These are phyloP conservation scores for Syngnathus scovelli DNA, from an alignment of 2,113 vertebrate genomes.

Conservation along the genomic window DNA sequence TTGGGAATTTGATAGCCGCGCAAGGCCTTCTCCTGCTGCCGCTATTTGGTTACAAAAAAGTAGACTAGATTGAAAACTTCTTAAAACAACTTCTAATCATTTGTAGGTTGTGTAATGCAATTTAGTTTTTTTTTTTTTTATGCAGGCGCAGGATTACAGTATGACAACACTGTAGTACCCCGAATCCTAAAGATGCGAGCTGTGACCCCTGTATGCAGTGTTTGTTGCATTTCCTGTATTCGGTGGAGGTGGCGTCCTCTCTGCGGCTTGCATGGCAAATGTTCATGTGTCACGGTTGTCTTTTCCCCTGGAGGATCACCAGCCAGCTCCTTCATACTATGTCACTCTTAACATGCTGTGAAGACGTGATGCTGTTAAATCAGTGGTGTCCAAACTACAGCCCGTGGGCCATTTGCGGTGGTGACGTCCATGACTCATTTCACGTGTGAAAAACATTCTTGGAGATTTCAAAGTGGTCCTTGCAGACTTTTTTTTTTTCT, in stretches of 20 bases:
- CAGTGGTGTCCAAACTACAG: slow-evolving; percentile 18
- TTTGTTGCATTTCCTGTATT: slow-evolving; percentile 43
- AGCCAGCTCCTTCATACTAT: slow-evolving; percentile 45
- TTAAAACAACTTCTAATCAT: no score
- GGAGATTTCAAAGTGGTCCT: not conserved
- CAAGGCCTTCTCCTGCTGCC: no score
- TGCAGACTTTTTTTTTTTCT: slow-evolving; percentile 21
- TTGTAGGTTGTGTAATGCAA: no score
- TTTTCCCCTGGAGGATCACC: slow-evolving; percentile 49
- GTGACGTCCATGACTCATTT: no score
- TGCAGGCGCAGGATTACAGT: no score
- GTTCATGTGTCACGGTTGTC: slow-evolving; percentile 62
- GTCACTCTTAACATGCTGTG: slow-evolving; percentile 53
- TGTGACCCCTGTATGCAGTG: slow-evolving; percentile 8
- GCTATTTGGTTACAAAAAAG: no score
- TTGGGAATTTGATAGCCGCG: no score
- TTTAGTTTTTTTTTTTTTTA: no score
- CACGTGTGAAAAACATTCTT: not conserved
- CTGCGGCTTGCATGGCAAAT: slow-evolving; percentile 37
- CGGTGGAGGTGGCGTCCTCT: slow-evolving; percentile 14
- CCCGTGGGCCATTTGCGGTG: not conserved
- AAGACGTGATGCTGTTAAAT: slow-evolving; percentile 59
- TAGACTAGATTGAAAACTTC: no score
- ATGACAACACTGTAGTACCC: not conserved
- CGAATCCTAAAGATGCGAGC: slow-evolving; percentile 26